Base-by-base conservation (phyloP, 2,113 vertebrate genomes). In the Rostratula benghalensis region DNA sequence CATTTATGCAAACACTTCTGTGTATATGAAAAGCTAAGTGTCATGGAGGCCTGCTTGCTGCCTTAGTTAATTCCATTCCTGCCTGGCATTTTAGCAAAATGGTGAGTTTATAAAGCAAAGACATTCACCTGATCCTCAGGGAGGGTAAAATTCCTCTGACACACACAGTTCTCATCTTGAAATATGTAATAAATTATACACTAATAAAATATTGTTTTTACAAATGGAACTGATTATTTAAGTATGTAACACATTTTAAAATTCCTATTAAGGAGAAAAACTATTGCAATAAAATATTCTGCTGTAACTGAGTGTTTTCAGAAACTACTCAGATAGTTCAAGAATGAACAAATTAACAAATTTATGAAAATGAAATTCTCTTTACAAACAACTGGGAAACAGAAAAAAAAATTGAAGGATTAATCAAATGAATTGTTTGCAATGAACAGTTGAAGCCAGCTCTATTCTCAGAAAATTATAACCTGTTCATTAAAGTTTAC, bases 221-320 rank as follows among this genome's bases (percentile, higher is more conserved):
- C 24, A 92, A 94, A 81, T 68, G 39, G 30, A 92, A 59, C 11
- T n/a, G 13, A 63, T 88, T 93, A 81, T 71, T 92, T 89, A 85
- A 93, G 30, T 67, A 48, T 67, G 48, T 9, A 65, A 53, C 12
- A 63, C 37, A 48, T 89, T 79, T 73, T n/a, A 89, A 57, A 22
- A 5, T n/a, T 85, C 54, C 30, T 84, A 43, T 63, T 77, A 74
- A 4, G 7, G 50, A 82, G 23, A 28, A 94, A 87, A 82, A 9
- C 13, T 93, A 30, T 60, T 90, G 76, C 11, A 79, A 86, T 27
- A 79, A 94, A 70, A 64, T 57, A 4, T 76, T 92, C 48, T 91
- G 28, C 16, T 91, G 12, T 60, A 93, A 81, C 53, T 92, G 48
- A 67, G 19, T 82, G 75, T 95, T 91, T 95, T 94, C 53, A 79